Evolutionary conservation across 2,888 invertebrate genomes (phyloP), one percentile per base, ranked within the genome.

Genomic region (Eudiplozoon nipponicum): DNA sequence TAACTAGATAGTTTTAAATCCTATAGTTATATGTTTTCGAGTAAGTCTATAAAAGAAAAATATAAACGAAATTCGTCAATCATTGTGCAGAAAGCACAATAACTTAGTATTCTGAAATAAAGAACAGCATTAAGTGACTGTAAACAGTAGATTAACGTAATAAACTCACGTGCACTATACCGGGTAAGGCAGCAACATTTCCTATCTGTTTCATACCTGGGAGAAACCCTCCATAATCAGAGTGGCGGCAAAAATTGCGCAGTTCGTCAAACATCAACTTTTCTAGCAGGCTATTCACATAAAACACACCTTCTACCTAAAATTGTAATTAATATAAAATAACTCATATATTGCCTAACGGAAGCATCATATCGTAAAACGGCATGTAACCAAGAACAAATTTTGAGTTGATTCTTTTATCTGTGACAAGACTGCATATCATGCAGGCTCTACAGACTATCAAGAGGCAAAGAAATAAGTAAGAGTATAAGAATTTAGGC

Each of bases 161-260:
- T 11, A 40, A 29, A 49, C 52, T 46, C 49, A 60, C 58, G 34
- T 77, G 76, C 11, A 90, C 81, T 48, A 90, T 90, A 1, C 90
- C 90, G 9, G 94, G 94, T 43, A 94, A 62, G 1, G 90, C 81
- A 22, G 94, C 94, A 22, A 94, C 94, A 64, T 94, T 94, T 2
- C 80, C 90, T 46, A 94, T 94, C 61, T 94, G 94, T 61, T 90
- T 86, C 45, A 94, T 77, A 3, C 86, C 94, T 0, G 94, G 94
- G 39, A 94, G 64, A 56, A 98, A 94, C 0, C 94, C 94, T 39
- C 94, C 94, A 7, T 76, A 68, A 2, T 56, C 57, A 15, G 77
- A 77, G 2, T 76, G 74, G 29, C 75, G 67, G 54, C 81, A 81
- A 0, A 81, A 67, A 58, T 81, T 78, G 50, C 70, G 66, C 46